phyloP scores from a whole-genome alignment of 1,140 invertebrate species.

The Polypedilum pembai region DNA sequence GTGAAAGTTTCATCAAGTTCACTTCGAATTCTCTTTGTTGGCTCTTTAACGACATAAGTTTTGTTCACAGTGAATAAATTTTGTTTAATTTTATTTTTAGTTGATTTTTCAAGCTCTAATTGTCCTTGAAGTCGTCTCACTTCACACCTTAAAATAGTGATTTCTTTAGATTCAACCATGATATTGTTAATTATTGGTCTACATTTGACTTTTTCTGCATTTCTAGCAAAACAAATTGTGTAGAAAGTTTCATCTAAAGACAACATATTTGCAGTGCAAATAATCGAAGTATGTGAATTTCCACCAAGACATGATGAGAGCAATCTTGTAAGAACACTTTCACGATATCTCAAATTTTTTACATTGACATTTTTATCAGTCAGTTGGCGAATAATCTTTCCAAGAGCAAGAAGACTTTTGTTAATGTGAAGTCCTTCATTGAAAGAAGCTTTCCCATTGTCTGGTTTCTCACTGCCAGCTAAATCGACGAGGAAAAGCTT shows the following conservation, averaged over 20 bases:
- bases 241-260: not conserved
- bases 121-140: not conserved
- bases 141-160: not conserved
- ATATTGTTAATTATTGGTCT: not conserved
- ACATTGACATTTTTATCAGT: not conserved
- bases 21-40: not conserved
- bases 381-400: not conserved
- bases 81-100: too few species aligned
- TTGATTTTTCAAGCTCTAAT: not conserved
- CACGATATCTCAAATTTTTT: not conserved
- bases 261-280: not conserved
- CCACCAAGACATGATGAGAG: not conserved
- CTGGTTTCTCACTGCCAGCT: not conserved
- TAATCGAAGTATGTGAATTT: not conserved
- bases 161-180: not conserved
- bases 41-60: not conserved
- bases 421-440: not conserved
- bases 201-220: not conserved
- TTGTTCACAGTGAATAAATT: too few species aligned
- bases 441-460: not conserved
- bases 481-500: not conserved
- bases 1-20: not conserved
- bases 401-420: slow-evolving; percentile 1
- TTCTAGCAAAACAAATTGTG: not conserved
- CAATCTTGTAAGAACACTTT: not conserved